These are phyloP conservation scores for Zaprionus lineosus DNA, from an alignment of 2,888 invertebrate genomes.

Conservation along the genomic window DNA sequence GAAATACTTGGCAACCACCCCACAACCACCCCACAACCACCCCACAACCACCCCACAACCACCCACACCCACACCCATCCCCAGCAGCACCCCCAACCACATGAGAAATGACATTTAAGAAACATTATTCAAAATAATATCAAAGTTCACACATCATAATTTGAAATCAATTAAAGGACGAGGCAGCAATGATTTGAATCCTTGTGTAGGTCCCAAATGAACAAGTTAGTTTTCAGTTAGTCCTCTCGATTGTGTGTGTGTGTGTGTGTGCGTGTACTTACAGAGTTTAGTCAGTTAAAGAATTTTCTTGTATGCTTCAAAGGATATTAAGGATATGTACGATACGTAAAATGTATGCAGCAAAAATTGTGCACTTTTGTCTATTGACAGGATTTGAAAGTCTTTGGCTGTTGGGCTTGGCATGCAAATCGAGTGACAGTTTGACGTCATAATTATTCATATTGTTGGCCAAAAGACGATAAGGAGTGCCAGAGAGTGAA, in stretches of 20 bases:
- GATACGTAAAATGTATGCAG: conserved; percentile 27
- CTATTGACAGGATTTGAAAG: conserved; percentile 36
- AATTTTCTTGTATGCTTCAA: not conserved
- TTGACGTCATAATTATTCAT: conserved; percentile 72
- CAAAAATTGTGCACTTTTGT: conserved; percentile 22
- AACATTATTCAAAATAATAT: conserved; percentile 3
- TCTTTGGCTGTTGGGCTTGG: conserved; percentile 27
- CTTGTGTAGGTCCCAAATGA: not conserved
- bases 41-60: no score
- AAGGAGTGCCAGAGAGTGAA: conserved; percentile 20
- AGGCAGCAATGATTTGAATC: not conserved
- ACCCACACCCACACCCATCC: no score
- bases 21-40: no score
- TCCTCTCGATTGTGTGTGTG: not conserved
- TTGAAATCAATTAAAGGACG: conserved; percentile 7
- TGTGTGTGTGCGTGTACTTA: conserved; percentile 9
- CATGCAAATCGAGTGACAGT: conserved; percentile 66
- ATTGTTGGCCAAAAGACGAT: conserved; percentile 56
- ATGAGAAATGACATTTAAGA: not conserved
- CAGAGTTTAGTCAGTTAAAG: no score
- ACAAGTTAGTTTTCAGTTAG: no score
- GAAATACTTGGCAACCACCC: no score
- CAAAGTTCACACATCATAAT: not conserved
- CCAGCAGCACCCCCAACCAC: no score
- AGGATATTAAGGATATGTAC: no score